These are phyloP conservation scores for Andrena camellia DNA, from an alignment of 2,888 invertebrate genomes.

Conservation along the genomic window DNA sequence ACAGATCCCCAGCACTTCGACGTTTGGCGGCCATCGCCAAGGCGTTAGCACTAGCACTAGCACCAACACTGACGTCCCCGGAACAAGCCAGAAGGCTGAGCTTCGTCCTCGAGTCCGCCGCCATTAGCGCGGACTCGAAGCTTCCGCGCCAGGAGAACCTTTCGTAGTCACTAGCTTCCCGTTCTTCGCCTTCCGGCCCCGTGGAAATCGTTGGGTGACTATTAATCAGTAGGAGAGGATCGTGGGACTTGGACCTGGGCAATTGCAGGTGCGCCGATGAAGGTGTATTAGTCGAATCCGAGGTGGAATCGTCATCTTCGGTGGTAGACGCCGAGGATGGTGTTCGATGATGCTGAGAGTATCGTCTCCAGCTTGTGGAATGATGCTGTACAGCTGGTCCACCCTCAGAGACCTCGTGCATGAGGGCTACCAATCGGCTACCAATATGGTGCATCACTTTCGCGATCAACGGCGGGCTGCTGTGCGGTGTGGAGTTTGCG, in stretches of 20 bases:
- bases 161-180: slow-evolving; percentile 94
- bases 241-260: slow-evolving; percentile 93
- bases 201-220: slow-evolving; percentile 75
- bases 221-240: slow-evolving; percentile 87
- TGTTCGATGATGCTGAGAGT: slow-evolving; percentile 87
- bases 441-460: slow-evolving; percentile 97
- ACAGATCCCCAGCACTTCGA: slow-evolving; percentile 93
- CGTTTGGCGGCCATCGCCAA: slow-evolving; percentile 91
- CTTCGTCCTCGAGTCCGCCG: slow-evolving; percentile 94
- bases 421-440: slow-evolving; percentile 93
- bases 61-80: slow-evolving; percentile 82
- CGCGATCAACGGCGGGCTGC: slow-evolving; percentile 94
- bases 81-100: slow-evolving; percentile 89
- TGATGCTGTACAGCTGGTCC: slow-evolving; percentile 85
- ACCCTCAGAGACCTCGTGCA: slow-evolving; percentile 96
- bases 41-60: slow-evolving; percentile 88
- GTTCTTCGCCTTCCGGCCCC: slow-evolving; percentile 81
- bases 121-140: slow-evolving; percentile 95
- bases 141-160: slow-evolving; percentile 96
- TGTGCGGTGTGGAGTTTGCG: slow-evolving; percentile 86
- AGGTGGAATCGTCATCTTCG: slow-evolving; percentile 91
- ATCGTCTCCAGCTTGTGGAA: slow-evolving; percentile 87
- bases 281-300: slow-evolving; percentile 87
- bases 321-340: slow-evolving; percentile 88
- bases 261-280: slow-evolving; percentile 84